Evolutionary conservation across 2,797 vertebrate genomes (phyloP), one percentile per base, ranked within the genome.

Genomic region (Karalla daura): DNA sequence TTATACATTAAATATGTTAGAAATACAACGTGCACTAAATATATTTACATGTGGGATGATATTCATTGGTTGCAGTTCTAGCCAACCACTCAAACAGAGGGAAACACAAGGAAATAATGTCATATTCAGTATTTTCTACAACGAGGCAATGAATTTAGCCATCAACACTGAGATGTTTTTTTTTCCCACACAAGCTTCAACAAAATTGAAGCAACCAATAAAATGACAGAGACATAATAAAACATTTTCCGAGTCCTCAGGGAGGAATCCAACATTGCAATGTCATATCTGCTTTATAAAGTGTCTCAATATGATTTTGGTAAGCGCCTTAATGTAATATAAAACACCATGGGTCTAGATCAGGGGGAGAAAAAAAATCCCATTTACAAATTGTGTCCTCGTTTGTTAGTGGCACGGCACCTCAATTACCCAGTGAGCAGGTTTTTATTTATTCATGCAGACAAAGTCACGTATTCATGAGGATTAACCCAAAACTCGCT

Each of bases 381-480:
- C 84, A 91, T 93, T 93, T 92, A 93, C 86, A 93, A 93, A 91
- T 89, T 82, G 87, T 92, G 89, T 93, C 90, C 89, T 93, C 89
- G 67, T 93, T 93, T 93, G 92, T 94, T 92, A 93, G 92, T 88
- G 86, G 90, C 88, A 90, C 81, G 66, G 90, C 87, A 93, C 93
- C 93, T 92, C 92, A 94, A 93, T 94, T 94, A 94, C 90, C 88
- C 91, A 87, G 90, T 83, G 90, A 93, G 91, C 89, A 92, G 90
- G 91, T 92, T 93, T 91, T 93, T 93, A 95, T 94, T 94, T 94
- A 94, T 95, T 95, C 93, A 95, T 93, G 92, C 87, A 88, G 90
- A 94, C 91, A 93, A 94, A 94, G 93, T 93, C 91, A 93, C 86
- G 88, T 93, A 94, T 94, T 95, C 93, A 94, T 94, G 93, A 94